Conservation (phyloP, 2,888 invertebrate species). For the Tipula unca region DNA sequence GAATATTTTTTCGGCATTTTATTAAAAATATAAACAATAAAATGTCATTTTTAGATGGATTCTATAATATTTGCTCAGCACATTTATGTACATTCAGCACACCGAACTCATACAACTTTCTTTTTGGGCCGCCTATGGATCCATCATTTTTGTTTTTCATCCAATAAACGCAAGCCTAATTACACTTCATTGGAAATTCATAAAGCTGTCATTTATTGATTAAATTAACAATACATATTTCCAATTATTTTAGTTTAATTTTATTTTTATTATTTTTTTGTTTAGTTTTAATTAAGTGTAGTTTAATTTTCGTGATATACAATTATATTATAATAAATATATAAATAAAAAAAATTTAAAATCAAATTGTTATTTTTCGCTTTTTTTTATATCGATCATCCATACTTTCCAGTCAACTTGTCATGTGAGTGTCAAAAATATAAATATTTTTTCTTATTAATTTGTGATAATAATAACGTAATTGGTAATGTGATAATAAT, state of each 20-base stretch:
- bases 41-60: neutral
- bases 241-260: neutral
- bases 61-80: neutral
- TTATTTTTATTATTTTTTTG: neutral
- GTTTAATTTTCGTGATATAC: neutral
- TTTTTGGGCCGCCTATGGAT: neutral
- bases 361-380: neutral
- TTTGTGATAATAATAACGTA: neutral
- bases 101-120: neutral
- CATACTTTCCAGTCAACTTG: neutral
- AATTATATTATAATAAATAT: neutral
- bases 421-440: neutral
- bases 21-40: constrained; percentile 1
- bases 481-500: neutral
- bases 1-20: constrained; percentile 1
- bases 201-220: neutral
- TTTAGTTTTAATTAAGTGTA: neutral
- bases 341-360: neutral
- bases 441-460: neutral
- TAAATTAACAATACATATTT: neutral
- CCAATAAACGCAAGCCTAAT: neutral
- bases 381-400: neutral
- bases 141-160: neutral
- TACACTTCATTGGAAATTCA: neutral
- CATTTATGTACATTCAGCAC: neutral